Conservation (phyloP, 1,140 invertebrate genomes). For the Drosophila nikananu region DNA sequence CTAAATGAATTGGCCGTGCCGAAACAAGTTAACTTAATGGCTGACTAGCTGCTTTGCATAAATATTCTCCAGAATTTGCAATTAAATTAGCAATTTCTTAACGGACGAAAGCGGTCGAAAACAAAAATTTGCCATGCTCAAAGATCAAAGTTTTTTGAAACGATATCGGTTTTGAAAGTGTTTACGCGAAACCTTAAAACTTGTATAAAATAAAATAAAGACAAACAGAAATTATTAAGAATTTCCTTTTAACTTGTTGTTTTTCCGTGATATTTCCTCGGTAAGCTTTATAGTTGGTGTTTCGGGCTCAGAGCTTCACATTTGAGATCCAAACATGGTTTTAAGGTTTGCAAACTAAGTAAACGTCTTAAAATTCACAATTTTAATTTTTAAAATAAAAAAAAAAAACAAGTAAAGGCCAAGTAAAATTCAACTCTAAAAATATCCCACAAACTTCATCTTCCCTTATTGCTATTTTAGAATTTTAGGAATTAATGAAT, state of each 20-base stretch:
- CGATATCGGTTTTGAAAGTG: neutral
- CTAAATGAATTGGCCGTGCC: slow-evolving; percentile 41
- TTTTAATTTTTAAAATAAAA: too few relatives aligned
- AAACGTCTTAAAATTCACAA: too few relatives aligned
- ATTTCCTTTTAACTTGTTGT: too few relatives aligned
- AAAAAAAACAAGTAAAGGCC: too few relatives aligned
- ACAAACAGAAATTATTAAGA: neutral
- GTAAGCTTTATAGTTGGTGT: too few relatives aligned
- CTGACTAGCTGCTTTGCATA: slow-evolving; percentile 47
- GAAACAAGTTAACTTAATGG: slow-evolving; percentile 50
- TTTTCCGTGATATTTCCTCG: neutral
- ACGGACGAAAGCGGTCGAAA: slow-evolving; percentile 1
- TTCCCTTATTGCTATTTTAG: neutral
- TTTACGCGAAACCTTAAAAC: neutral
- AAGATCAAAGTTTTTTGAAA: slow-evolving; percentile 17
- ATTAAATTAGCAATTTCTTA: slow-evolving; percentile 43
- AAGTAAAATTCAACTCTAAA: neutral
- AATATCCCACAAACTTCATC: neutral
- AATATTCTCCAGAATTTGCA: slow-evolving; percentile 35
- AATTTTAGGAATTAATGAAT: slow-evolving; percentile 8
- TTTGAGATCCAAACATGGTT: too few relatives aligned
- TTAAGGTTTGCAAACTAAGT: too few relatives aligned
- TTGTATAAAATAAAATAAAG: neutral
- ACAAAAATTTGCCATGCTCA: neutral
- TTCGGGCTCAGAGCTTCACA: too few relatives aligned